phyloP scores from a whole-genome alignment of 1,140 invertebrate genomes.

The Oryctes rhinoceros region DNA sequence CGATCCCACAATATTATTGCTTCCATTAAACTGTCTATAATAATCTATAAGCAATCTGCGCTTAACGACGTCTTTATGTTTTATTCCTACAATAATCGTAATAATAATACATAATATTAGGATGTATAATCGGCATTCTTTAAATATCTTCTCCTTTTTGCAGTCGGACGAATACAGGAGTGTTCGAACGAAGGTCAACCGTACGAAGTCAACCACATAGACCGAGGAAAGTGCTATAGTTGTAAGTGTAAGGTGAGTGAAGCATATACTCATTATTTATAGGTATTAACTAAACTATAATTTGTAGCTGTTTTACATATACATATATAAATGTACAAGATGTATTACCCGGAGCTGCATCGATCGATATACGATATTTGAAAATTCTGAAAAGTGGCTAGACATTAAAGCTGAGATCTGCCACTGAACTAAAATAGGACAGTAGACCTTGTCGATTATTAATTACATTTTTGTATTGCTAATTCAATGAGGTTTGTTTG shows the following conservation, averaged over 20 bases:
- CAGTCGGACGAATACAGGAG: conserved; percentile 22
- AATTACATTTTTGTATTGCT: too few species aligned
- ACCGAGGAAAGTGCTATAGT: conserved; percentile 25
- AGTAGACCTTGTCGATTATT: too few species aligned
- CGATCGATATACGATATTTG: too few species aligned
- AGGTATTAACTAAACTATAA: too few species aligned
- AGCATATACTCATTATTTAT: too few species aligned
- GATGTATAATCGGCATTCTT: conserved; percentile 15
- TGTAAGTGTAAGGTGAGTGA: conserved; percentile 38
- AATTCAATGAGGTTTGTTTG: too few species aligned
- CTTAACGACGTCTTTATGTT: not conserved
- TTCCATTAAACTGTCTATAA: not conserved
- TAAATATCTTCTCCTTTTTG: conserved; percentile 27
- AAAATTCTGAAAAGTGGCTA: too few species aligned
- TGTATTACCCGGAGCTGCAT: too few species aligned
- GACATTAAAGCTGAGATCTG: too few species aligned
- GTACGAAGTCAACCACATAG: conserved; percentile 38
- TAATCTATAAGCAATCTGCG: not conserved
- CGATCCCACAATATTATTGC: not conserved
- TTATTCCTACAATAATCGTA: conserved; percentile 5
- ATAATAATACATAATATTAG: conserved; percentile 11
- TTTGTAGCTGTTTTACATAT: too few species aligned
- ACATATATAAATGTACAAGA: too few species aligned
- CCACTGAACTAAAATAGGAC: too few species aligned
- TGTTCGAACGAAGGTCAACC: conserved; percentile 29